Percentiles rank a stretch among this genome's conserved stretches.
phyloP scores from a whole-genome alignment of 92 coral and sea anemone species.

The Micromussa lordhowensis region DNA sequence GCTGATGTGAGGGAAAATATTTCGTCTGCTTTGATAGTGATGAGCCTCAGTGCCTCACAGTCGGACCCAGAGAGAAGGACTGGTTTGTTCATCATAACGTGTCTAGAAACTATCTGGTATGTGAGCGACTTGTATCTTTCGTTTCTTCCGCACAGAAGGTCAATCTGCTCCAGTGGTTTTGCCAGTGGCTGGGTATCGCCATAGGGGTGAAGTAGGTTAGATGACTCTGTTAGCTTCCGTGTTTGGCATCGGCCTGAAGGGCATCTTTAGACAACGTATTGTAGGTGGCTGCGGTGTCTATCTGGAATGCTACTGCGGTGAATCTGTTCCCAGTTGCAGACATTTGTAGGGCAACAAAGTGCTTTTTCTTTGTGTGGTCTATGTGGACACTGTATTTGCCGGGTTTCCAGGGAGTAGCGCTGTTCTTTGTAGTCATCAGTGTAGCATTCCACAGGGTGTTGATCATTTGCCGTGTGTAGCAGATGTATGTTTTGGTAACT shows the following conservation, averaged over 20 bases:
- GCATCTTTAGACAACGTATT: slow-evolving; percentile 27
- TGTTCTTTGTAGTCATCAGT: slow-evolving; percentile 39
- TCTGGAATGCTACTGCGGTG: slow-evolving; percentile 46
- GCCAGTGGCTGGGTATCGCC: slow-evolving; percentile 61
- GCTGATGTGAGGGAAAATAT: slow-evolving; percentile 45
- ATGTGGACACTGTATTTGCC: slow-evolving; percentile 24
- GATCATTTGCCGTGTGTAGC: slow-evolving; percentile 11
- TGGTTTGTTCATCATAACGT: slow-evolving; percentile 23
- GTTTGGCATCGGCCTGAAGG: slow-evolving; percentile 13
- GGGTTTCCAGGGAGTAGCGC: slow-evolving; percentile 27
- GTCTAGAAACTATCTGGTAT: slow-evolving; percentile 17
- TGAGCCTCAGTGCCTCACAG: too few relatives aligned
- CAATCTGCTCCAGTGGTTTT: slow-evolving; percentile 60
- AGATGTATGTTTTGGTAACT: slow-evolving; percentile 5
- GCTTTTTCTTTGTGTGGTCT: slow-evolving; percentile 27
- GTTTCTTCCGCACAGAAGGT: slow-evolving; percentile 43
- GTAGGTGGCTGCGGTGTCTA: slow-evolving; percentile 74
- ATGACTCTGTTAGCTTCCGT: slow-evolving; percentile 17
- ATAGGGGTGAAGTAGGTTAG: slow-evolving; percentile 54
- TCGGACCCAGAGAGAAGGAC: too few relatives aligned
- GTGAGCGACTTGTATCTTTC: slow-evolving; percentile 25
- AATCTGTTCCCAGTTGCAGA: slow-evolving; percentile 49
- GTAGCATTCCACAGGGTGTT: too few relatives aligned
- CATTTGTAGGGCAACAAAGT: slow-evolving; percentile 56
- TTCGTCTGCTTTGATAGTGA: too few relatives aligned